phyloP scores from a whole-genome alignment of 1,140 invertebrate species.

The Achroia grisella region DNA sequence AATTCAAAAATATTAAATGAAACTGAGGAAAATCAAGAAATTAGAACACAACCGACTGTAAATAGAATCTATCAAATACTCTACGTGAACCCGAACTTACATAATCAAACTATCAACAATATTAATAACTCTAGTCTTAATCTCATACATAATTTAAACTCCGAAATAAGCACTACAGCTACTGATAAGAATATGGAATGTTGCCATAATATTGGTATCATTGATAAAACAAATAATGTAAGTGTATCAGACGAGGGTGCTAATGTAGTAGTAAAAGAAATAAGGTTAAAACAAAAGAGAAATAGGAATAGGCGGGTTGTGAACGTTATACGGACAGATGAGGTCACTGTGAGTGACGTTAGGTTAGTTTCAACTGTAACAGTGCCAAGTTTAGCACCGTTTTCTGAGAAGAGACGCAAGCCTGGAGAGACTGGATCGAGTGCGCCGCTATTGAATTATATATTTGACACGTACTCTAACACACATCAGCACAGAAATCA shows the following conservation, averaged over 20 bases:
- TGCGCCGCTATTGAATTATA: slow-evolving; percentile 63
- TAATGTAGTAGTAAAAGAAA: slow-evolving; percentile 26
- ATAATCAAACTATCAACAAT: slow-evolving; percentile 26
- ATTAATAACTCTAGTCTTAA: slow-evolving; percentile 30
- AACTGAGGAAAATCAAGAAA: slow-evolving; percentile 20
- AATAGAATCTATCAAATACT: slow-evolving; percentile 63
- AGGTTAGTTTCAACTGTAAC: slow-evolving; percentile 18
- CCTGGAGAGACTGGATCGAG: slow-evolving; percentile 55
- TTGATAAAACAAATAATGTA: slow-evolving; percentile 5
- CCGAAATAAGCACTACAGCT: slow-evolving; percentile 15
- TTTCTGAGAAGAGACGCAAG: slow-evolving; percentile 40
- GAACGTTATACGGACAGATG: slow-evolving; percentile 29
- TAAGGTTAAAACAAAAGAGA: slow-evolving; percentile 18
- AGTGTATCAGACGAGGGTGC: slow-evolving; percentile 24
- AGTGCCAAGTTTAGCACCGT: slow-evolving; percentile 18
- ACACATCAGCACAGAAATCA: slow-evolving; percentile 63
- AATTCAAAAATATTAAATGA: slow-evolving; percentile 32
- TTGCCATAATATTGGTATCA: slow-evolving; percentile 19
- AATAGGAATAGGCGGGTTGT: slow-evolving; percentile 45
- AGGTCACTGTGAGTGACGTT: slow-evolving; percentile 18
- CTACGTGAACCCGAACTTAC: slow-evolving; percentile 24
- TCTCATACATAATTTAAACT: slow-evolving; percentile 30
- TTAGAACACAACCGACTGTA: slow-evolving; percentile 36
- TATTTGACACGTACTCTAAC: slow-evolving; percentile 65
- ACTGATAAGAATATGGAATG: slow-evolving; percentile 28